These are phyloP conservation scores for Xenops minutus DNA, from an alignment of 2,797 vertebrate genomes.

Conservation along the genomic window DNA sequence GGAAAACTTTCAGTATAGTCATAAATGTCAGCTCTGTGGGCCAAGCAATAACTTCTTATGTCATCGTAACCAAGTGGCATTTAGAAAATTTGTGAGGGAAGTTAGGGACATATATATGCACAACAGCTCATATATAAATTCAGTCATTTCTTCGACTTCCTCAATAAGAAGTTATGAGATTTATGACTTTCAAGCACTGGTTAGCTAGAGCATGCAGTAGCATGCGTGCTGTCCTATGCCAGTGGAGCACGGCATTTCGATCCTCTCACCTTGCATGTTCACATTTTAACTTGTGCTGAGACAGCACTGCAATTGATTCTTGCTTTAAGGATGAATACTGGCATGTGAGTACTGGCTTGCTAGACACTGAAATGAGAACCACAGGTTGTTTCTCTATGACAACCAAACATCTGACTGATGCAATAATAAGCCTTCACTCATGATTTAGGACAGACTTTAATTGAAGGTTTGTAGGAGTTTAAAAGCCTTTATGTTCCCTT, in stretches of 20 bases:
- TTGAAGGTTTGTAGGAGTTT: not conserved
- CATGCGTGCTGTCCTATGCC: not conserved
- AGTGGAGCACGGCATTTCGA: fast-evolving
- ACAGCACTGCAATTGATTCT: not conserved
- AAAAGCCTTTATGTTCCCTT: not conserved
- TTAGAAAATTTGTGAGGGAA: not conserved
- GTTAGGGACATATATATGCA: not conserved
- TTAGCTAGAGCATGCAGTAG: not conserved
- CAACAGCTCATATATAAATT: not conserved
- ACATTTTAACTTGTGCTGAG: not conserved
- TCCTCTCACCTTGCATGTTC: not conserved
- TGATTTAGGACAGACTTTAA: not conserved
- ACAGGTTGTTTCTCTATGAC: not conserved
- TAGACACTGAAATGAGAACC: not conserved
- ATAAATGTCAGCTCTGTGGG: not conserved
- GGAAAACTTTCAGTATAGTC: not conserved
- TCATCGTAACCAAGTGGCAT: not conserved
- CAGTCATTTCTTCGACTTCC: not conserved
- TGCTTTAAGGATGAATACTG: not conserved
- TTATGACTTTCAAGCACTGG: not conserved
- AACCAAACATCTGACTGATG: not conserved
- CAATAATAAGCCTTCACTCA: not conserved
- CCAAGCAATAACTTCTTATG: not conserved
- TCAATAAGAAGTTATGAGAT: not conserved
- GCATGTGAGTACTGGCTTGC: not conserved